Conservation (phyloP, 1,140 invertebrate species). For the Augochlora pura region DNA sequence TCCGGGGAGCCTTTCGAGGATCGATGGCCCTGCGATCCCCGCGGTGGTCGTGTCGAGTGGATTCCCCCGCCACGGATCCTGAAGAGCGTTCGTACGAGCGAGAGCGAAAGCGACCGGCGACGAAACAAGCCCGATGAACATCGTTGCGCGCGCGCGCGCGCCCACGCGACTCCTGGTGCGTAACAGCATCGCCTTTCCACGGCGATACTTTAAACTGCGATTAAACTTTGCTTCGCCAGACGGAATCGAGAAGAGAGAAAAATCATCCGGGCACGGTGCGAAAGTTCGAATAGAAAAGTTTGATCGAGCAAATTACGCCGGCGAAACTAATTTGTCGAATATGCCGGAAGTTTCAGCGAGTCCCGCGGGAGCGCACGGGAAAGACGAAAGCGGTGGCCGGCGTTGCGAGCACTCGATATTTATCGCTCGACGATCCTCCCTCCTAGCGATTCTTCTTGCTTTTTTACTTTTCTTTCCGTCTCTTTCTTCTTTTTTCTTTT, state of each 20-base stretch:
- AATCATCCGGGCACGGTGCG: constrained; percentile 36
- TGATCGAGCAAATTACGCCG: constrained; percentile 57
- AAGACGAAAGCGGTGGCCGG: constrained; percentile 24
- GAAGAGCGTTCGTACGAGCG: not conserved
- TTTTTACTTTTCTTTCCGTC: no score
- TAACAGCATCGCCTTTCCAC: not conserved
- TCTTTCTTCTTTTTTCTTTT: no score
- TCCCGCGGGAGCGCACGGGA: constrained; percentile 33
- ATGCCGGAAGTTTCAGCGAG: constrained; percentile 38
- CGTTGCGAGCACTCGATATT: constrained; percentile 29
- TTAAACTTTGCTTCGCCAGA: constrained; percentile 26
- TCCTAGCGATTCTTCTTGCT: no score
- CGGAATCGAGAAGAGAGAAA: constrained; percentile 32
- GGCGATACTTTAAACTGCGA: constrained; percentile 17
- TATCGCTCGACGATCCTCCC: constrained; percentile 7
- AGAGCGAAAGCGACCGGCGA: no score
- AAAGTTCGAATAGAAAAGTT: constrained; percentile 54
- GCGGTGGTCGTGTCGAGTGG: not conserved
- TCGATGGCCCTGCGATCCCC: not conserved
- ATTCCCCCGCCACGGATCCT: not conserved
- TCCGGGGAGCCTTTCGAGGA: not conserved
- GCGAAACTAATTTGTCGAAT: constrained; percentile 58
- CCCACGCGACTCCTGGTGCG: not conserved
- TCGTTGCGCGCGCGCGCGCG: no score
- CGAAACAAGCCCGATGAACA: not conserved